Evolutionary conservation across 2,797 vertebrate genomes (phyloP).

Genomic region (Fistularia tabacaria): DNA sequence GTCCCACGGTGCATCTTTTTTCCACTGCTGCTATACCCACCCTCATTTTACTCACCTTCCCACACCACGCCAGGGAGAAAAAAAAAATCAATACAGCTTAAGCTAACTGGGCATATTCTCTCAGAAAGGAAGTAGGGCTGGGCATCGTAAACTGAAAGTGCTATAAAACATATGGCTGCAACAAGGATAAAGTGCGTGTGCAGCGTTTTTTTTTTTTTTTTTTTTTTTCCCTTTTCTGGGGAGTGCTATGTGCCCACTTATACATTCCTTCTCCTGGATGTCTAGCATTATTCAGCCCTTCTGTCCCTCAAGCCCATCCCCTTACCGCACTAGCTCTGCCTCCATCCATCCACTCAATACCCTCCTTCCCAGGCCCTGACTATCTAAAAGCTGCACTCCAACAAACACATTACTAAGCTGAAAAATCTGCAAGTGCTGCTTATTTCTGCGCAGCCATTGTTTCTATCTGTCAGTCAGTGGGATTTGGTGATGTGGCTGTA

Average conservation of each 20-base stretch:
- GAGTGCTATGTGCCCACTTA: conserved; percentile 46
- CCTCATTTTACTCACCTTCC: conserved; percentile 24
- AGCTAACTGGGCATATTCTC: conserved; percentile 58
- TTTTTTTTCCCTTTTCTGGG: conserved; percentile 7
- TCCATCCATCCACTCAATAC: conserved; percentile 48
- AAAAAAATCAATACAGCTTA: conserved; percentile 58
- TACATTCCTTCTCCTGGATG: conserved; percentile 53
- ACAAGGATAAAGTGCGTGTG: conserved; percentile 52
- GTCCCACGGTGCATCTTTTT: conserved; percentile 14
- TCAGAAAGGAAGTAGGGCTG: conserved; percentile 31
- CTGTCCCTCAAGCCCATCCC: conserved; percentile 9
- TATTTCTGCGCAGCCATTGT: conserved; percentile 40
- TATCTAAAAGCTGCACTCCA: conserved; percentile 43
- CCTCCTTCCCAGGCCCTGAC: conserved; percentile 32
- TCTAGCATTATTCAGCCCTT: conserved; percentile 61
- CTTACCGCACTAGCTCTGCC: conserved; percentile 18
- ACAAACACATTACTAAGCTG: conserved; percentile 67
- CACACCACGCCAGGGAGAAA: conserved; percentile 13
- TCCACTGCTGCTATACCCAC: conserved; percentile 4
- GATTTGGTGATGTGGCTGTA: conserved; percentile 40
- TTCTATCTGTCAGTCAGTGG: conserved; percentile 46
- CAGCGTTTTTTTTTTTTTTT: conserved; percentile 35
- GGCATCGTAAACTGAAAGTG: conserved; percentile 51
- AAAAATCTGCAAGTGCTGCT: conserved; percentile 63
- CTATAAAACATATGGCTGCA: conserved; percentile 65